Percentiles rank a stretch among this genome's conserved stretches.
Conservation (phyloP, 2,797 vertebrate genomes). For the Muraenolepis orangiensis region DNA sequence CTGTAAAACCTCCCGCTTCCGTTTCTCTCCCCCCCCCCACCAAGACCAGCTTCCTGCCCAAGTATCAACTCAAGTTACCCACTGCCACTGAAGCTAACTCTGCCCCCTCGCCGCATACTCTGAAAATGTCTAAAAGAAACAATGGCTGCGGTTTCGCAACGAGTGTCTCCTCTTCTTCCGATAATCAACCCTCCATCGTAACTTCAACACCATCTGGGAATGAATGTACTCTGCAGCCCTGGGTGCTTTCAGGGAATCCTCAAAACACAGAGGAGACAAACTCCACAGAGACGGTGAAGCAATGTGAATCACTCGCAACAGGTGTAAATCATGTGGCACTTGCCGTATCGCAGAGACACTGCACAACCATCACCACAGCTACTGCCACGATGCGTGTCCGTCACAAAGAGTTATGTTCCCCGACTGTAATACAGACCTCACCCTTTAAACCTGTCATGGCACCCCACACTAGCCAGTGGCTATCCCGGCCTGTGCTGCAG, state of each 20-base stretch:
- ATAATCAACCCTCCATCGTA: constrained; percentile 12
- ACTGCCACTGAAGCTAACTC: constrained; percentile 50
- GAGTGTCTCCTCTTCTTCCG: constrained; percentile 20
- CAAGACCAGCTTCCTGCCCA: constrained; percentile 80
- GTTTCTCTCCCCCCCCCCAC: constrained; percentile 33
- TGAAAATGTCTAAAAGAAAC: constrained; percentile 12
- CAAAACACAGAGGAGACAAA: constrained; percentile 16
- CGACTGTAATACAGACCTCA: constrained; percentile 28
- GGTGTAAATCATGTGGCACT: constrained; percentile 11
- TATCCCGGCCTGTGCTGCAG: constrained; percentile 9
- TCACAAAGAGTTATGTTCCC: constrained; percentile 38
- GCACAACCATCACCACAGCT: constrained; percentile 45
- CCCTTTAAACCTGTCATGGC: constrained; percentile 21
- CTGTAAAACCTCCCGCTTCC: constrained; percentile 30
- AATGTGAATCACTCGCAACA: constrained; percentile 4
- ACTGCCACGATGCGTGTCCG: constrained; percentile 41
- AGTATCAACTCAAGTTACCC: constrained; percentile 88
- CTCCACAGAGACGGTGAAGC: constrained; percentile 21
- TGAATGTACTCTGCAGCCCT: not conserved
- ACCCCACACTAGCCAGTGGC: not conserved
- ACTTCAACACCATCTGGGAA: constrained; percentile 17
- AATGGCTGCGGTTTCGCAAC: not conserved
- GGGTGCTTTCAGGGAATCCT: not conserved
- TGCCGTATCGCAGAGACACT: constrained; percentile 33
- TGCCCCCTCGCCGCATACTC: constrained; percentile 11